Conservation (phyloP, 2,797 vertebrate genomes). For the Lacerta viridis region DNA sequence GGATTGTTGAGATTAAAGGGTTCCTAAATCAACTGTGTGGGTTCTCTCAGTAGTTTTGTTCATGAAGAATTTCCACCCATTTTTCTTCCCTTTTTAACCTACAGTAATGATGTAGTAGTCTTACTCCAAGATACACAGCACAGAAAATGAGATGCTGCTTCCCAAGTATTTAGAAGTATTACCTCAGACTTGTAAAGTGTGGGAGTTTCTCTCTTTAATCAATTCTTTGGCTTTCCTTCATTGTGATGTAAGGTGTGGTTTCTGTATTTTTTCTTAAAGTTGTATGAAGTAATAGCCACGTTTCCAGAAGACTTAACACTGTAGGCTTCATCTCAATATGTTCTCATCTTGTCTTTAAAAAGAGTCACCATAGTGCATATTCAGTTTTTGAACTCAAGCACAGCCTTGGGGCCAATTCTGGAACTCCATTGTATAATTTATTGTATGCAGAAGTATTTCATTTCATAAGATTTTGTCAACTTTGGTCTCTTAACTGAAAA, state of each 20-base stretch:
- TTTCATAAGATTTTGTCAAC: neutral
- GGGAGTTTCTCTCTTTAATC: neutral
- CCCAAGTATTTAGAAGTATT: neutral
- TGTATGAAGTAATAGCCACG: neutral
- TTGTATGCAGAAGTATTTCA: neutral
- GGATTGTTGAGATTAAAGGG: constrained; percentile 22
- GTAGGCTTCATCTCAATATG: neutral
- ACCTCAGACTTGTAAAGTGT: neutral
- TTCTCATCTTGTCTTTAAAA: neutral
- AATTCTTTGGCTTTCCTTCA: neutral
- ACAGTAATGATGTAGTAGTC: neutral
- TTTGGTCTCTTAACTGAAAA: neutral
- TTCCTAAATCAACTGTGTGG: neutral
- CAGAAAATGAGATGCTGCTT: constrained; percentile 2
- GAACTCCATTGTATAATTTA: neutral
- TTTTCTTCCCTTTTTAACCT: constrained; percentile 6
- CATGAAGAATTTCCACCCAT: neutral
- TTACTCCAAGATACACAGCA: neutral
- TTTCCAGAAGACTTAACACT: constrained; percentile 1
- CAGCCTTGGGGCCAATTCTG: neutral
- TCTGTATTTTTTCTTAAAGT: neutral
- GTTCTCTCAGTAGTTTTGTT: neutral
- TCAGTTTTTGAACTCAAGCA: neutral
- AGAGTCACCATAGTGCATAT: neutral
- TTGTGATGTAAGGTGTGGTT: neutral